Base-by-base conservation (phyloP, 1,140 invertebrate species). In the Asbolus verrucosus region DNA sequence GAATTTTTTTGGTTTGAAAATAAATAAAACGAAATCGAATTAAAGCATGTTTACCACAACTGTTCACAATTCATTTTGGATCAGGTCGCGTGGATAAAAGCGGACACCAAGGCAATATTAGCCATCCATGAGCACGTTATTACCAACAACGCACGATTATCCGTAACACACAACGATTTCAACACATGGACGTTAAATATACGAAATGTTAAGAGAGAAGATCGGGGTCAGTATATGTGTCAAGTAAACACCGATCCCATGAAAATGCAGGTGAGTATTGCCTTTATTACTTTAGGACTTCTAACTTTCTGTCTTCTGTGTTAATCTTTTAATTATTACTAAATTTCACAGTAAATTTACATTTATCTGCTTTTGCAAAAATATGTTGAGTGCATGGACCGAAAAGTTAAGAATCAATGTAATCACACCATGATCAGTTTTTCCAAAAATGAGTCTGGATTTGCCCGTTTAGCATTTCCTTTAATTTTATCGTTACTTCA, bases 181-280 rank as follows among this genome's bases (percentile, higher is more conserved):
- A 91, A 93, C 77, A 94, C 92, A 72, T 95, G 94, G 94, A 94
- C 92, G 36, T 85, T 96, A 59, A 91, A 91, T 81, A 94, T 96
- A 76, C 87, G 89, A 71, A 87, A 88, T 71, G 93, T 94, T 33
- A 89, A 90, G 76, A 85, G 92, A 75, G 91, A 92, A 76, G 95
- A 97, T 83, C 84, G 92, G 36, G 94, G 94, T 69, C 88, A 90
- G 76, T 94, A 94, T 79, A 96, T 95, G 92, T 96, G 94, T 84
- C 95, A 97, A 86, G 90, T 96, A 76, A 95, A 96, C 81, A 94
- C 95, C 68, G 91, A 96, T 82, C 94, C 94, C 9, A 95, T 97
- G 92, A 94, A 94, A 83, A 93, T 91, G 84, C 93, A 94, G 88
- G 93, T 94, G 74, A 74, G 50, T 62, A 38, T 36, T 38, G 1